Base-by-base conservation (phyloP, 2,888 invertebrate species). In the Allophyes oxyacanthae region DNA sequence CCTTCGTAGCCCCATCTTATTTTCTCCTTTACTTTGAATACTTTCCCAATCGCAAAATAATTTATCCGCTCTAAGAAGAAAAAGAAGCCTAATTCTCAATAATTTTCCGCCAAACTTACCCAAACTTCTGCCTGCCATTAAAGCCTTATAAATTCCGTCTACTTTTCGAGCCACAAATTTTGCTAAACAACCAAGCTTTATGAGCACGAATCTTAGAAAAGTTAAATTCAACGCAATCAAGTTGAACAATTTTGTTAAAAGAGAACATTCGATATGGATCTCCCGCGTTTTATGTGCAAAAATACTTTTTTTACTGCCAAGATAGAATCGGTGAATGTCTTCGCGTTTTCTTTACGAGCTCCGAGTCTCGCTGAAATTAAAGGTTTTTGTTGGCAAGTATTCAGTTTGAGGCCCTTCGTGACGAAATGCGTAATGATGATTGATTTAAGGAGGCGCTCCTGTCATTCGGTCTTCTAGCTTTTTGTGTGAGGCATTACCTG, bases 341-440 rank as follows among this genome's bases (percentile, higher is more conserved):
- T 58, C 61, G 65, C 67, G 79, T 73, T 77, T 76, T 79, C 78
- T 83, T 84, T 83, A 85, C 75, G 79, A 76, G 52, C 38, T 54
- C 52, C 60, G 55, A 63, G 62, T 65, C 69, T 67, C 44, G 69
- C 56, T 41, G 53, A 66, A 80, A 78, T 79, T 75, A 77, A 74
- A 74, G 69, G 65, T 69, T 77, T 72, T 75, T 69, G 65, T 69
- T 65, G 34, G 44, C 46, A 66, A 66, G 72, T 68, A 77, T 74
- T 70, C 41, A 45, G 40, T 56, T 61, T 43, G 59, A 42, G 48
- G 48, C 34, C 48, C 50, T 69, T 70, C 77, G 75, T 72, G 77
- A 69, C 54, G 62, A 66, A 70, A 74, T 67, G 60, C 61, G 63
- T 62, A 73, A 78, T 75, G 70, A 75, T 70, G 78, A 77, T 78